Evolutionary conservation across 1,140 invertebrate species (phyloP), one percentile per base, ranked within the genome.

Genomic region (Mamestra configurata): DNA sequence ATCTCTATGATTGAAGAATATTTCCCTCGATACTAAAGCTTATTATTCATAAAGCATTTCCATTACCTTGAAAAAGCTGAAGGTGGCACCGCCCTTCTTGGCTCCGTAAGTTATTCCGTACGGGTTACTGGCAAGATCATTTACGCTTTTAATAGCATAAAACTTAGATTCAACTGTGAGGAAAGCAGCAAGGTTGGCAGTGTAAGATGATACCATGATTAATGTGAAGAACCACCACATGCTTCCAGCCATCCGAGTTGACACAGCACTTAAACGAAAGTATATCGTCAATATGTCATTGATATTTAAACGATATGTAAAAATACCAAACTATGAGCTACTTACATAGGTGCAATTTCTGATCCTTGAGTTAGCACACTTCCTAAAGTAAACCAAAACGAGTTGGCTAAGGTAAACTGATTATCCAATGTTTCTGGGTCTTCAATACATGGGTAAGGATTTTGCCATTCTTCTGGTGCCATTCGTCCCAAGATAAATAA

Each of bases 211-310:
- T 2, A 99, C 98, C 94, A 99, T 98, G 84, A 99, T 99, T 1
- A 99, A 95, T 0, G 98, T 98, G 88, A 99, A 99, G 87, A 99
- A 99, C 98, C 98, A 99, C 98, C 99, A 99, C 81, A 98, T 97
- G 51, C 96, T 97, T 1, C 97, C 97, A 24, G 97, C 96, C 89
- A 98, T 97, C 49, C 98, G 95, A 0, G 98, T 98, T 0, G 97
- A 98, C 53, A 97, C 95, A 8, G 97, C 97, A 86, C 97, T 98
- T 79, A 57, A 90, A 89, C 13, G 20, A 20, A 35, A 20, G 7
- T 18, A 31, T 27, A 7, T 8, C 15, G 6, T 1, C 35, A 37
- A n/a, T 40, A 15, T 40, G 22, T n/a, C 6, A 20, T 0, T 8
- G 5, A 20, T 18, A 64, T 1, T n/a, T 4, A 0, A 18, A 40